A percentile compares a stretch with the other conserved stretches of the same genome.
Conservation (phyloP, 2,797 vertebrate genomes). For the Eidolon dupreanum region DNA sequence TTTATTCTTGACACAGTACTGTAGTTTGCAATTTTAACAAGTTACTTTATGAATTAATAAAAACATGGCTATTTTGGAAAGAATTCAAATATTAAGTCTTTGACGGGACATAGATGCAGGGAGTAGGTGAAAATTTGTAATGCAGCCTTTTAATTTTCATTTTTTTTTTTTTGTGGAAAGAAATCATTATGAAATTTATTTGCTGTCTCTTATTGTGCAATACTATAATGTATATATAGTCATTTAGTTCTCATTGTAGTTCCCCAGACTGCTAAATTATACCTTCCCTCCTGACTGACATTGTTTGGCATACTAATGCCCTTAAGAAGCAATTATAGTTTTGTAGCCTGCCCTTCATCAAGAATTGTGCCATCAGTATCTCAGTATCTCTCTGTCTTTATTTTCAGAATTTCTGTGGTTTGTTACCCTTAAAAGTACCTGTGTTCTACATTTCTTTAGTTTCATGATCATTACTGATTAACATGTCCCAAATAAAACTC, state of each 20-base stretch:
- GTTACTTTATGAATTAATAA: slow-evolving; percentile 30
- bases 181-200: not conserved
- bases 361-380: not conserved
- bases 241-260: not conserved
- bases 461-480: not conserved
- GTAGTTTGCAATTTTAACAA: slow-evolving; percentile 19
- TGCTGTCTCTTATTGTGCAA: not conserved
- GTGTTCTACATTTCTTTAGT: not conserved
- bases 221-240: not conserved
- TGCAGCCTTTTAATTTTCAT: not conserved
- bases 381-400: not conserved
- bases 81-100: not conserved
- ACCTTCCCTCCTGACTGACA: not conserved
- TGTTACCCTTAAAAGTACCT: not conserved
- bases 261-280: not conserved
- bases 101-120: not conserved
- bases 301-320: not conserved
- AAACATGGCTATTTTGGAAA: not conserved
- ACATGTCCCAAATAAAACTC: not conserved
- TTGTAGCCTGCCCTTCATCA: not conserved
- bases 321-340: not conserved
- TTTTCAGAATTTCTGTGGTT: not conserved
- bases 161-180: not conserved
- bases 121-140: not conserved
- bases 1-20: not conserved